Percentiles rank a stretch among this genome's conserved stretches.
Conservation (phyloP, 2,113 vertebrate genomes). For the Cebidichthys violaceus region DNA sequence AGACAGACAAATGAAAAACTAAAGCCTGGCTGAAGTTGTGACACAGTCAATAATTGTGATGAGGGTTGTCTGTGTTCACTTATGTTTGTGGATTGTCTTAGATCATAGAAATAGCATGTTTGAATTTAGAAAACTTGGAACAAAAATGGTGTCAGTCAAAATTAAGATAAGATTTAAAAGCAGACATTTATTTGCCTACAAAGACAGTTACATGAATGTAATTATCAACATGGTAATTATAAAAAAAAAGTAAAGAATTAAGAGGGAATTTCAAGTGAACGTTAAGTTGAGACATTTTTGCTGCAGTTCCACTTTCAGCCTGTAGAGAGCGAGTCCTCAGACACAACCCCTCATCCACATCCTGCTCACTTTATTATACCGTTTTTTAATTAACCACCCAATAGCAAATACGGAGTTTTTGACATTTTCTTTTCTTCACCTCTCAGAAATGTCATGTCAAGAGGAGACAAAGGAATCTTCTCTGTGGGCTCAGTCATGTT, state of each 20-base stretch:
- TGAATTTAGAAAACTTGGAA: no score
- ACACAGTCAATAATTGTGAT: no score
- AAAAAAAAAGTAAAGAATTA: neutral
- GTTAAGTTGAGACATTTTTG: neutral
- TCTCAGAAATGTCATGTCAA: no score
- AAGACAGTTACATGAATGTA: neutral
- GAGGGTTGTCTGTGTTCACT: no score
- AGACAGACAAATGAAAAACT: no score
- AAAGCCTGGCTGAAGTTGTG: no score
- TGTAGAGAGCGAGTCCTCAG: neutral
- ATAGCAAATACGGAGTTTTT: neutral
- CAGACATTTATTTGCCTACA: neutral
- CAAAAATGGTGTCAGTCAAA: no score
- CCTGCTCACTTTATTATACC: neutral
- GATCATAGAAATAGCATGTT: no score
- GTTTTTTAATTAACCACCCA: neutral
- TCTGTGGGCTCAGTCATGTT: neutral
- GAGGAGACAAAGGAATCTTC: neutral
- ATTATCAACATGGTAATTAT: neutral
- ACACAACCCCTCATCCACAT: neutral
- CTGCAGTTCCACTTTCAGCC: neutral
- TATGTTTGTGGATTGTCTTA: neutral
- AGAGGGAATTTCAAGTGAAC: neutral
- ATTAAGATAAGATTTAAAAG: neutral
- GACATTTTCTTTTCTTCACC: neutral